Evolutionary conservation across 2,888 invertebrate genomes (phyloP), one percentile per base, ranked within the genome.

Genomic region (Myopa tessellatipennis): DNA sequence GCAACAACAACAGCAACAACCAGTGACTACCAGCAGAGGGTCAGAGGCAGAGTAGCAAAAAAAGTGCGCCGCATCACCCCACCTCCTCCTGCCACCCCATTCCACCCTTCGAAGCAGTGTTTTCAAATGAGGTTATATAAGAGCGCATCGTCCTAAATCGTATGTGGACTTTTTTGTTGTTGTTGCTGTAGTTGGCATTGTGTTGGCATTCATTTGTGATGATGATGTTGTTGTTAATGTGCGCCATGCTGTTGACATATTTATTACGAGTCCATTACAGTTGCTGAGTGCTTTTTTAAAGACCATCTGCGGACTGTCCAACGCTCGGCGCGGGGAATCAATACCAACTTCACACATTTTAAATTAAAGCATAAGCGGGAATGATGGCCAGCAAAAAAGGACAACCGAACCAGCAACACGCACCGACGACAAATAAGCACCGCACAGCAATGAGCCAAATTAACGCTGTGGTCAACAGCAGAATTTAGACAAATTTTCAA

Each of bases 161-260:
- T n/a, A 36, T 16, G 6, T 38, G 45, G 55, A n/a, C 3, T 36
- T 38, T 58, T 36, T 16, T 71, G 71, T 58, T 71, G 55, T 58
- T 71, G n/a, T 55, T 36, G 34, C 4, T 4, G 12, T 34, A 55
- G 52, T 70, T 70, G 34, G 52, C 52, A 12, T 50, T 26, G 26
- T 26, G n/a, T 18, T 63, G 26, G 60, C 61, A 63, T 63, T 10
- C 10, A 58, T 34, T 18, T 4, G 3, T 34, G 34, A 10, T 34
- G 34, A 26, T 63, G 10, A 50, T 69, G 6, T 50, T 69, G 4
- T 69, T 52, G 69, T 34, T 50, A 4, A 18, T 52, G 50, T 50
- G 50, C 38, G 26, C 26, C 73, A 61, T 73, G 73, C 26, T 74
- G 74, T 52, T 50, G 74, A 74, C 74, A 74, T 74, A 18, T 74